phyloP scores from a whole-genome alignment of 2,113 vertebrate species.

The Aphyosemion australe region DNA sequence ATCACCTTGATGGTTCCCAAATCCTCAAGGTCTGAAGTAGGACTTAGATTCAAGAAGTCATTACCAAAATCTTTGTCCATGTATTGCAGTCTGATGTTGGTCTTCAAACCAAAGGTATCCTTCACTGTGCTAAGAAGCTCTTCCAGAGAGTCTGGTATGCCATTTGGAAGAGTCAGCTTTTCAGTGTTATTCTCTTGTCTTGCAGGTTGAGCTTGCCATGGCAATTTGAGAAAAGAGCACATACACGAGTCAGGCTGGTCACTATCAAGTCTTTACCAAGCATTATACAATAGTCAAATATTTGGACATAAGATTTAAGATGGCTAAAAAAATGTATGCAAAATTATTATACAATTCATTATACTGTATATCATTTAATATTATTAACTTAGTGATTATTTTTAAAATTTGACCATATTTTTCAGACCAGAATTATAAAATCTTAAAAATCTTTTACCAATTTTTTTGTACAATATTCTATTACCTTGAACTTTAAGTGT shows the following conservation, averaged over 20 bases:
- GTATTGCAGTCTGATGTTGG: constrained; percentile 28
- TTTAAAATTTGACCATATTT: too few relatives aligned
- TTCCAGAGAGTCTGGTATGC: constrained; percentile 33
- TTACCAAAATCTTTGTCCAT: constrained; percentile 46
- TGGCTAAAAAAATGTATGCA: background rate
- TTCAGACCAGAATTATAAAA: too few relatives aligned
- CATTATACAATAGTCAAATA: background rate
- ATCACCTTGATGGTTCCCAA: constrained; percentile 43
- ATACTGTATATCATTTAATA: too few relatives aligned
- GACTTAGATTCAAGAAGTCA: constrained; percentile 43
- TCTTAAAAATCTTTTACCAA: background rate
- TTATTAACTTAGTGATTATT: too few relatives aligned
- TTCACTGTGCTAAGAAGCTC: constrained; percentile 35
- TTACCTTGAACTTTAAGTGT: background rate
- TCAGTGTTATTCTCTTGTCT: constrained; percentile 13
- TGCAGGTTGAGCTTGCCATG: constrained; percentile 21
- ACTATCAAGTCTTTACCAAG: background rate
- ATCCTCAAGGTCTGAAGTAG: constrained; percentile 30
- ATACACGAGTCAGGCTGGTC: background rate
- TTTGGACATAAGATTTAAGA: background rate
- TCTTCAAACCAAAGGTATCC: constrained; percentile 29
- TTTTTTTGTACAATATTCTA: background rate
- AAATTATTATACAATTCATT: too few relatives aligned
- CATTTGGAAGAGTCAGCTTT: constrained; percentile 24
- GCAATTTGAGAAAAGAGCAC: constrained; percentile 6